A percentile compares a stretch with the other conserved stretches of the same genome.
Conservation (phyloP, 2,113 vertebrate genomes). For the Progne subis region DNA sequence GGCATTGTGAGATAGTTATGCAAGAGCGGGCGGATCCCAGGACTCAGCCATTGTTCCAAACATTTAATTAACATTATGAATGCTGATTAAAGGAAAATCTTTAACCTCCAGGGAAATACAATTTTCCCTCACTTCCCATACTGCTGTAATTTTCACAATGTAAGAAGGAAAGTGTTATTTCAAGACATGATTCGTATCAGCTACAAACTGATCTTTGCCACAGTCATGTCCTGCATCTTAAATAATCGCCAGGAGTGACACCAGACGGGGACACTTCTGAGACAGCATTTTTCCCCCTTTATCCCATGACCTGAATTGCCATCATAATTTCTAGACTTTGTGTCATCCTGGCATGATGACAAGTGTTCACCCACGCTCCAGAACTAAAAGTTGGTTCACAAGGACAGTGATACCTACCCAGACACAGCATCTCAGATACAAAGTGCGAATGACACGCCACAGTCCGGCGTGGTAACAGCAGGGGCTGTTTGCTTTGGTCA, state of each 20-base stretch:
- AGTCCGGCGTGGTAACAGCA: not conserved
- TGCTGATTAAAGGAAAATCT: slow-evolving; percentile 72
- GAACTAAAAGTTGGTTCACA: not conserved
- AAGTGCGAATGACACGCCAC: not conserved
- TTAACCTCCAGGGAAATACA: slow-evolving; percentile 65
- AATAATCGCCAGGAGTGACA: slow-evolving; percentile 4
- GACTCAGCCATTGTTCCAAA: slow-evolving; percentile 73
- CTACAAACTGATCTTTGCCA: slow-evolving; percentile 49
- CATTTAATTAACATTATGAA: slow-evolving; percentile 63
- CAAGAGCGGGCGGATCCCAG: slow-evolving; percentile 66
- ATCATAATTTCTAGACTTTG: slow-evolving; percentile 53
- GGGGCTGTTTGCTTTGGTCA: slow-evolving; percentile 8
- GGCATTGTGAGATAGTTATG: slow-evolving; percentile 42
- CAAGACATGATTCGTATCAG: slow-evolving; percentile 51
- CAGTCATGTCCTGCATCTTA: slow-evolving; percentile 14
- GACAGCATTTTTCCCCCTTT: slow-evolving; percentile 13
- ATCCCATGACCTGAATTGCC: slow-evolving; percentile 53
- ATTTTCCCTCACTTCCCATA: slow-evolving; percentile 53
- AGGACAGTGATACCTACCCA: slow-evolving; percentile 11
- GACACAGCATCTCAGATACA: not conserved
- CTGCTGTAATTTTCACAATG: slow-evolving; percentile 34
- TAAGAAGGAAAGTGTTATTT: slow-evolving; percentile 57
- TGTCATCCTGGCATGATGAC: slow-evolving; percentile 36
- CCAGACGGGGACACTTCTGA: not conserved
- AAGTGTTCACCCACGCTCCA: slow-evolving; percentile 14